These are phyloP conservation scores for Caenorhabditis sulstoni DNA, from an alignment of 2,888 invertebrate species.

Conservation along the genomic window DNA sequence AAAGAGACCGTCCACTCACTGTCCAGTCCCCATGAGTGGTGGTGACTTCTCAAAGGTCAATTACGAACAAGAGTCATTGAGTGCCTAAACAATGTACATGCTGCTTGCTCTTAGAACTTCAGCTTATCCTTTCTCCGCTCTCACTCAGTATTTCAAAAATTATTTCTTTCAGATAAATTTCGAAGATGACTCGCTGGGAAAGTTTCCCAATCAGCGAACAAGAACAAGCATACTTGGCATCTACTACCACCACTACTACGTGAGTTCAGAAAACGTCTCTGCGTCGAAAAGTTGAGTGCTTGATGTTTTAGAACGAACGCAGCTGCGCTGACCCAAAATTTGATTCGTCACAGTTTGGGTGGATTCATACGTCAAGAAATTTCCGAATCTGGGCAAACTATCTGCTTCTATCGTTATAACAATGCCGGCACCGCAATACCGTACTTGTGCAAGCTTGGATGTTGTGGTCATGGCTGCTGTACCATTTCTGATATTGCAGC, in stretches of 20 bases:
- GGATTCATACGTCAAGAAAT: conserved; percentile 74
- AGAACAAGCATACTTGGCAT: conserved; percentile 72
- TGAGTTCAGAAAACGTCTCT: conserved; percentile 23
- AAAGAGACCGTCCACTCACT: conserved; percentile 27
- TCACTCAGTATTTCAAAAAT: conserved; percentile 1
- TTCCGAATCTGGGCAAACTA: conserved; percentile 73
- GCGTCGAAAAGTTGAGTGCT: neutral
- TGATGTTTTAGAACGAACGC: conserved; percentile 14
- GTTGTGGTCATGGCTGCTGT: conserved; percentile 76
- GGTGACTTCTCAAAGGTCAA: conserved; percentile 43
- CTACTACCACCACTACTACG: conserved; percentile 69
- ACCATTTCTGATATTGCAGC: conserved; percentile 71
- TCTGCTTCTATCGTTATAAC: conserved; percentile 74
- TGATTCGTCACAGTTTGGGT: conserved; percentile 64
- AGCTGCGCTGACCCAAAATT: conserved; percentile 16
- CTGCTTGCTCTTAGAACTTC: neutral
- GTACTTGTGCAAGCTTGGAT: conserved; percentile 75
- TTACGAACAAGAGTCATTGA: conserved; percentile 26
- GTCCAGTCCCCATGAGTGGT: conserved; percentile 18
- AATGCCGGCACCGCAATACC: conserved; percentile 70
- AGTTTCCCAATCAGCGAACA: conserved; percentile 74
- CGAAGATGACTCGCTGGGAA: conserved; percentile 72
- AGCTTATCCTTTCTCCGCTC: neutral
- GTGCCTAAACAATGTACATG: conserved; percentile 27
- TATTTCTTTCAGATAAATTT: neutral